Evolutionary conservation across 2,888 invertebrate genomes (phyloP).

Genomic region (Epistrophe grossulariae): DNA sequence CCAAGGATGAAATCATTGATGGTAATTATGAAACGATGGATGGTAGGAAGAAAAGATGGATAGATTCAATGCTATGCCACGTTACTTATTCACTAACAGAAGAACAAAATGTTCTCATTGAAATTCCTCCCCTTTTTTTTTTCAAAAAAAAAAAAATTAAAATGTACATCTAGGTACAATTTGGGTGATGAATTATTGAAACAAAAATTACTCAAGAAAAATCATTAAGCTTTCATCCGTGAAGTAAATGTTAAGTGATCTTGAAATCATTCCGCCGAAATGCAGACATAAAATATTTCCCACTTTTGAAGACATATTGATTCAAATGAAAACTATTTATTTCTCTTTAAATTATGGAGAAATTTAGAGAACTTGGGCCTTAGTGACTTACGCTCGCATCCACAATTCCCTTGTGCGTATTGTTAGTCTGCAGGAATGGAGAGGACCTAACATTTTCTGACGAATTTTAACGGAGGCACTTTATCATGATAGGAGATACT

Average conservation of each 20-base stretch:
- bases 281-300: not conserved
- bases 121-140: not conserved
- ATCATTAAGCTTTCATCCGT: not conserved
- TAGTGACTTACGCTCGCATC: too few species aligned
- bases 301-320: not conserved
- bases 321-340: too few species aligned
- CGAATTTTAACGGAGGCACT: too few species aligned
- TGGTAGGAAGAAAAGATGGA: not conserved
- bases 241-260: not conserved
- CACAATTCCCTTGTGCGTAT: too few species aligned
- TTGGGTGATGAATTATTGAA: slow-evolving; percentile 8
- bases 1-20: slow-evolving; percentile 49
- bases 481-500: too few species aligned
- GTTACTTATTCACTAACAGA: not conserved
- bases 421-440: too few species aligned
- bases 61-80: not conserved
- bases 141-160: too few species aligned
- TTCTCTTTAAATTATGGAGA: too few species aligned
- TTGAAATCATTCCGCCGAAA: not conserved
- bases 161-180: not conserved
- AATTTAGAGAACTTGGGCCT: too few species aligned
- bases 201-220: not conserved
- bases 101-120: not conserved
- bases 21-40: slow-evolving; percentile 25
- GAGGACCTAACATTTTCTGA: too few species aligned